Evolutionary conservation across 2,113 vertebrate genomes (phyloP).

Genomic region (Galeopterus variegatus): DNA sequence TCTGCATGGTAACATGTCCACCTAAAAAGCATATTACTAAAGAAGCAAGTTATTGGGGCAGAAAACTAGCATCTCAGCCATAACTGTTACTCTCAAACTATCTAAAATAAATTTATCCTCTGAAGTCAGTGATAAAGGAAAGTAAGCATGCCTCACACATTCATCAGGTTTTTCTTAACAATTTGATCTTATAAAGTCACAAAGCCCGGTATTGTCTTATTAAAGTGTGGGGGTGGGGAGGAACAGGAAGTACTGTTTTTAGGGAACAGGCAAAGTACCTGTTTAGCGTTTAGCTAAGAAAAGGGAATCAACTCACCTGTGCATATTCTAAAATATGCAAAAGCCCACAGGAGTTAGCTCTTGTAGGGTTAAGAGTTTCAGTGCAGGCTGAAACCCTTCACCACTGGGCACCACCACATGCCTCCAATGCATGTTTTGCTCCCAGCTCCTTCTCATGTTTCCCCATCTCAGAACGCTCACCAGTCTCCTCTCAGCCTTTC

Average conservation of each 20-base stretch:
- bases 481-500: neutral
- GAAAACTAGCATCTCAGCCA: neutral
- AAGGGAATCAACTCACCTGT: neutral
- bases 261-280: neutral
- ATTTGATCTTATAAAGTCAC: conserved; percentile 26
- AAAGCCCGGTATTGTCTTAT: neutral
- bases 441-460: neutral
- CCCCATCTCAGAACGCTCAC: neutral
- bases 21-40: conserved; percentile 22
- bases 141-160: neutral
- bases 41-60: neutral
- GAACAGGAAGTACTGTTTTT: neutral
- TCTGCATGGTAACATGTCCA: neutral
- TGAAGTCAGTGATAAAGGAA: conserved; percentile 37
- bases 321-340: conserved; percentile 10
- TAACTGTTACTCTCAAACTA: conserved; percentile 18
- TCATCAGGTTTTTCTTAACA: conserved; percentile 41
- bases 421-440: neutral
- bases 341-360: neutral
- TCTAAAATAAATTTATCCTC: neutral
- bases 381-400: neutral
- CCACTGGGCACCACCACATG: neutral
- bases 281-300: neutral
- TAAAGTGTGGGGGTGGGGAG: neutral
- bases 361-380: neutral